phyloP scores from a whole-genome alignment of 2,113 vertebrate species.

The Tachysurus fulvidraco region DNA sequence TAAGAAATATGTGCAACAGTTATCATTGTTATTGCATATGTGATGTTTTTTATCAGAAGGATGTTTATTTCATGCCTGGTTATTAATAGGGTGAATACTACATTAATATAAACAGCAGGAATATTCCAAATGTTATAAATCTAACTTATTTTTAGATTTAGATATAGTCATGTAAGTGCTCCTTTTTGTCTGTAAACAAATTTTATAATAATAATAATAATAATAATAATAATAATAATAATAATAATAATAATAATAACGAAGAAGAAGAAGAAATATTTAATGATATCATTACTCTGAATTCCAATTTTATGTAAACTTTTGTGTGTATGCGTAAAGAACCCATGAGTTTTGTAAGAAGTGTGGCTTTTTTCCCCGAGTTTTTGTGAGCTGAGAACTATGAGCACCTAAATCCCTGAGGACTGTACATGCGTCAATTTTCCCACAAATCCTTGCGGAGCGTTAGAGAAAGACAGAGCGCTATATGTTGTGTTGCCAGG shows the following conservation, averaged over 20 bases:
- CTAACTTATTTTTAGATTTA: neutral
- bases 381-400: neutral
- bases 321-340: neutral
- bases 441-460: conserved; percentile 50
- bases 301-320: neutral
- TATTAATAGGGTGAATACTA: neutral
- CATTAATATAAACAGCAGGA: too few species aligned
- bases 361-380: neutral
- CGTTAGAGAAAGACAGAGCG: neutral
- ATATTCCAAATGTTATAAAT: neutral
- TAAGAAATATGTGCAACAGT: neutral
- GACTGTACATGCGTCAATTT: conserved; percentile 38
- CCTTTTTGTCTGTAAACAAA: too few species aligned
- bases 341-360: neutral
- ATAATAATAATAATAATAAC: neutral
- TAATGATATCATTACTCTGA: neutral
- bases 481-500: neutral
- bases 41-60: neutral
- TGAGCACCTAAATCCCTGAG: neutral
- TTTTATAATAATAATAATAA: too few species aligned
- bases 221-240: too few species aligned
- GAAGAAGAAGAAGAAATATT: neutral
- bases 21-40: neutral
- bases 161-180: neutral
- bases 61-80: neutral